Evolutionary conservation across 2,113 vertebrate genomes (phyloP).

Genomic region (Hiodon alosoides): DNA sequence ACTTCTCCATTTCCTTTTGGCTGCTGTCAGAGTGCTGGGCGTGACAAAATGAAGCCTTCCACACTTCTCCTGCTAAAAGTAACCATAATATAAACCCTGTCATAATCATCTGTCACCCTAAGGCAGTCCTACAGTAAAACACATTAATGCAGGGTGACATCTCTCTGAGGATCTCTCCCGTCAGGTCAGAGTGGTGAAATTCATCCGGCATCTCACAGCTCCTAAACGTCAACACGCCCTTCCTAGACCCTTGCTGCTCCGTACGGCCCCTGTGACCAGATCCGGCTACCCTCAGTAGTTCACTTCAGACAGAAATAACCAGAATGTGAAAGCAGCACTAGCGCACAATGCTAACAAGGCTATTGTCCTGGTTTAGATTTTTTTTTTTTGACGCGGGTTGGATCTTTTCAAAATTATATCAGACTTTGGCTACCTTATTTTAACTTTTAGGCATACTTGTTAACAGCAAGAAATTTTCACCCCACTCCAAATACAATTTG

Average conservation of each 20-base stretch:
- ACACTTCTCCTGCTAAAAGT: background rate
- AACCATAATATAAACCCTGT: background rate
- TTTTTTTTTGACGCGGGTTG: conserved; percentile 26
- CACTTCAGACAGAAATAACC: conserved; percentile 39
- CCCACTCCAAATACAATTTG: conserved; percentile 37
- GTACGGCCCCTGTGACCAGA: background rate
- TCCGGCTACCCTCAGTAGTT: conserved; percentile 43
- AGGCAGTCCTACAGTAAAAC: no score
- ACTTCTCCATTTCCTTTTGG: background rate
- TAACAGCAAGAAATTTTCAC: conserved; percentile 45
- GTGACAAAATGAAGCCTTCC: background rate
- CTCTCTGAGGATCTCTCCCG: background rate
- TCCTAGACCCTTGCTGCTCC: background rate
- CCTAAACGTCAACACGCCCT: background rate
- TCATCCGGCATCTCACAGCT: background rate
- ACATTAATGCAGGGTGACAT: background rate
- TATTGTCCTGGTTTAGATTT: conserved; percentile 46
- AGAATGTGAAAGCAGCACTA: conserved; percentile 46
- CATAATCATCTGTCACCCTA: no score
- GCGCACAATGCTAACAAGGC: conserved; percentile 60
- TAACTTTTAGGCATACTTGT: conserved; percentile 60
- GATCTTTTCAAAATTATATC: conserved; percentile 27
- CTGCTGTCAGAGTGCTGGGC: background rate
- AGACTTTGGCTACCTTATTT: conserved; percentile 63
- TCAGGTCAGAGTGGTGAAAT: background rate